These are phyloP conservation scores for Fopius arisanus DNA, from an alignment of 1,140 invertebrate genomes.

Conservation along the genomic window DNA sequence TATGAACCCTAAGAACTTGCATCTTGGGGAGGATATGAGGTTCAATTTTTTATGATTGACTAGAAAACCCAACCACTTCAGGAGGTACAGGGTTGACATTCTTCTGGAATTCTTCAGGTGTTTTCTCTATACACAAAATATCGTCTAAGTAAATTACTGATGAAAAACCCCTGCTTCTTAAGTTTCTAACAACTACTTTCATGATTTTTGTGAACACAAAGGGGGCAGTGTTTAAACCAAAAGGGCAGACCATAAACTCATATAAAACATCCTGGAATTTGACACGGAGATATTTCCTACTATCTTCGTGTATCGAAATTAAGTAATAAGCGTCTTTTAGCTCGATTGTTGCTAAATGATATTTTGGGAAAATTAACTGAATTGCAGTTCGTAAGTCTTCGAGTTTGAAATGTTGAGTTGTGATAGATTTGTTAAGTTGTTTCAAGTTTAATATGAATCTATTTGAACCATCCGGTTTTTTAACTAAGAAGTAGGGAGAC, in stretches of 20 bases:
- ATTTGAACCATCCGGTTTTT: constrained; percentile 17
- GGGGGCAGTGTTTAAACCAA: constrained; percentile 3
- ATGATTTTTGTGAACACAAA: constrained; percentile 23
- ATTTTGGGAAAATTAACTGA: neutral
- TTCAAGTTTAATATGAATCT: constrained; percentile 18
- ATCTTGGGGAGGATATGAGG: constrained; percentile 1
- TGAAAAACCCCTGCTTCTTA: constrained; percentile 6
- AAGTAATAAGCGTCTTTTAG: constrained; percentile 14
- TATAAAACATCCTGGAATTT: neutral
- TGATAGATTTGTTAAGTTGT: constrained; percentile 9
- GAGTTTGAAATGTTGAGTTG: constrained; percentile 7
- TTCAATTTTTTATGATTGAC: constrained; percentile 22
- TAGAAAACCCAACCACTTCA: constrained; percentile 24
- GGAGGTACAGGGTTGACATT: constrained; percentile 11
- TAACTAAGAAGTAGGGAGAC: constrained; percentile 4
- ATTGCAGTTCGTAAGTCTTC: constrained; percentile 6
- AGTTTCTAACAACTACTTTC: constrained; percentile 8
- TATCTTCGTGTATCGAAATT: neutral
- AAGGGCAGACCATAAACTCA: neutral
- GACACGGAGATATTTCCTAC: constrained; percentile 6
- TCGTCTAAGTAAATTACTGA: constrained; percentile 26
- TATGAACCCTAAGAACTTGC: constrained; percentile 27
- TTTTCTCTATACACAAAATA: constrained; percentile 18
- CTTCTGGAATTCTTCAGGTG: neutral
- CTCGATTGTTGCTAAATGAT: neutral